Evolutionary conservation across 2,113 vertebrate species (phyloP), one percentile per base, ranked within the genome.

Genomic region (Gorilla gorilla): DNA sequence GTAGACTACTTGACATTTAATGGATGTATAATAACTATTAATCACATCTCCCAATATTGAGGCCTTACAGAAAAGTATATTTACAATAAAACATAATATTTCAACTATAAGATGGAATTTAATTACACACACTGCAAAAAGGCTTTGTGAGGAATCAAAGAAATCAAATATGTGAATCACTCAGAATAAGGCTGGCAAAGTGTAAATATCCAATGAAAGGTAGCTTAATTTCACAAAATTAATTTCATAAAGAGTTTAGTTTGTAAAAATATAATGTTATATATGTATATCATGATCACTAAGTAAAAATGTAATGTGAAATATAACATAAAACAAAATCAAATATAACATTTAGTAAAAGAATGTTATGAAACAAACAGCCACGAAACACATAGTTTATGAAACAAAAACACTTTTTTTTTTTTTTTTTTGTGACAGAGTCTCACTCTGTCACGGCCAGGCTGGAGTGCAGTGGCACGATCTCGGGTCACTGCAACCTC

Each of bases 391-490:
- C 17, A 40, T 45, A 84, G 9, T 45, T 43, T 80, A 70, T n/a
- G 38, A 70, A 70, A 68, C 30, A 80, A 87, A 84, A 83, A 45
- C 45, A 20, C 6, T 2, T 20, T 55, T 7, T 55, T 55, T 55
- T 20, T 55, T 55, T 55, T 55, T 55, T 55, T 55, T 20, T 55
- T 20, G 18, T 20, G 52, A 55, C 52, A 55, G 50, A 52, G 52
- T 55, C 52, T 55, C 18, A 55, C 52, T 55, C 18, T 0, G 52
- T 55, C 17, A 0, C 18, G 0, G 0, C 18, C 52, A 55, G 52
- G 18, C 52, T 55, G 18, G 52, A 55, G 18, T 20, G 6, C 6
- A 55, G 52, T 55, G 18, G 52, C 18, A 20, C 1, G 52, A 55
- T 55, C 52, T 55, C 52, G 8, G 52, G 6, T 55, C 52, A 55